Evolutionary conservation across 2,797 vertebrate genomes (phyloP).

Genomic region (Anguilla anguilla): DNA sequence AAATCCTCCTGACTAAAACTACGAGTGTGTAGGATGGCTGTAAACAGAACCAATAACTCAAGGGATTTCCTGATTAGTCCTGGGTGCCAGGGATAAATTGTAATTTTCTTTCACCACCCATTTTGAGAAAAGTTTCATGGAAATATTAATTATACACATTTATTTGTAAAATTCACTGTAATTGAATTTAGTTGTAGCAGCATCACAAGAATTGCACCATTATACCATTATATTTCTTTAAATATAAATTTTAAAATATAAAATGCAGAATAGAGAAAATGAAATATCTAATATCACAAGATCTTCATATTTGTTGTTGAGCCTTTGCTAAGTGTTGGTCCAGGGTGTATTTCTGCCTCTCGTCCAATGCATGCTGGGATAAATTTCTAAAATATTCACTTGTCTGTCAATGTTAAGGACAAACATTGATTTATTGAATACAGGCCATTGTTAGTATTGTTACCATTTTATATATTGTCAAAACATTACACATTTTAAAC

Average conservation of each 20-base stretch:
- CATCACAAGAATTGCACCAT: neutral
- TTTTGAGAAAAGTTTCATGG: neutral
- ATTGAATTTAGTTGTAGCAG: neutral
- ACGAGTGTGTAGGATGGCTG: constrained; percentile 37
- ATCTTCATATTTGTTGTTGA: too few relatives aligned
- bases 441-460: too few relatives aligned
- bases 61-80: constrained; percentile 67
- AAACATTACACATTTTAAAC: too few relatives aligned
- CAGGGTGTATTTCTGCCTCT: too few relatives aligned
- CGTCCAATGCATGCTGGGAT: too few relatives aligned
- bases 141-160: neutral
- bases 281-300: neutral
- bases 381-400: too few relatives aligned
- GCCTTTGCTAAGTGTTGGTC: too few relatives aligned
- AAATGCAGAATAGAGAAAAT: neutral
- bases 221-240: neutral
- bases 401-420: neutral
- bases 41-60: constrained; percentile 51
- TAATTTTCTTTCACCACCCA: constrained; percentile 55
- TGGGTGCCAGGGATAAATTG: constrained; percentile 24
- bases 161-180: neutral
- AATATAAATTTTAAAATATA: neutral
- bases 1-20: constrained; percentile 20
- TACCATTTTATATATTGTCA: too few relatives aligned
- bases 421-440: too few relatives aligned